Percentiles rank a stretch among this genome's conserved stretches.
These are phyloP conservation scores for Drosophila ochracea DNA, from an alignment of 2,888 invertebrate genomes.

Conservation along the genomic window DNA sequence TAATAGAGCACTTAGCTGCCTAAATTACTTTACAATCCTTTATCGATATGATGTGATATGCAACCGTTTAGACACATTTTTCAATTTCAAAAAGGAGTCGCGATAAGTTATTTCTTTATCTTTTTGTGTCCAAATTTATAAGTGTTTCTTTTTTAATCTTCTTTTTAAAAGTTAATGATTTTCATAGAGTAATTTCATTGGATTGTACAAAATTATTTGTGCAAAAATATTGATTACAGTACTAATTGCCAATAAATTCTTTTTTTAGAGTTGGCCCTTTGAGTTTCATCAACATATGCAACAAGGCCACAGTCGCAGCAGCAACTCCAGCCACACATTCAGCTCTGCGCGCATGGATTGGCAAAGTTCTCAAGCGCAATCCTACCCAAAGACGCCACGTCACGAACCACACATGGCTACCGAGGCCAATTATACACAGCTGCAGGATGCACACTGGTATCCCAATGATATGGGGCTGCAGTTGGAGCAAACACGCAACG, in stretches of 20 bases:
- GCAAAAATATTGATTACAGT: neutral
- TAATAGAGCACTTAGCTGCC: conserved; percentile 12
- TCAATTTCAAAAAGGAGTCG: neutral
- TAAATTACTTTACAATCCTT: conserved; percentile 6
- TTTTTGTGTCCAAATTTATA: neutral
- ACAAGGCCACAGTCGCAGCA: conserved; percentile 39
- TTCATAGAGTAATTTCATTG: neutral
- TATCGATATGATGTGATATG: neutral
- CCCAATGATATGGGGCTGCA: conserved; percentile 55
- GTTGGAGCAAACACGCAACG: conserved; percentile 52
- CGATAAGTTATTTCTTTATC: neutral
- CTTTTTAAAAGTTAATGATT: neutral
- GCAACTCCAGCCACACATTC: conserved; percentile 47
- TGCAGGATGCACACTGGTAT: conserved; percentile 67
- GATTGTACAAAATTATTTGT: neutral
- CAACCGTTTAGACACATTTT: neutral
- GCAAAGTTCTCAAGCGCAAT: conserved; percentile 56
- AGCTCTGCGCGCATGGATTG: conserved; percentile 64
- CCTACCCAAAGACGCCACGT: conserved; percentile 57
- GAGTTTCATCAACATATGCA: conserved; percentile 88
- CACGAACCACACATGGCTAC: conserved; percentile 37
- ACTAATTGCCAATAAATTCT: neutral
- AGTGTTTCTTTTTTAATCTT: neutral
- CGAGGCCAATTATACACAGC: conserved; percentile 52
- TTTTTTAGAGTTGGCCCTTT: conserved; percentile 92